phyloP scores from a whole-genome alignment of 2,888 invertebrate species.

The Catocala nupta region DNA sequence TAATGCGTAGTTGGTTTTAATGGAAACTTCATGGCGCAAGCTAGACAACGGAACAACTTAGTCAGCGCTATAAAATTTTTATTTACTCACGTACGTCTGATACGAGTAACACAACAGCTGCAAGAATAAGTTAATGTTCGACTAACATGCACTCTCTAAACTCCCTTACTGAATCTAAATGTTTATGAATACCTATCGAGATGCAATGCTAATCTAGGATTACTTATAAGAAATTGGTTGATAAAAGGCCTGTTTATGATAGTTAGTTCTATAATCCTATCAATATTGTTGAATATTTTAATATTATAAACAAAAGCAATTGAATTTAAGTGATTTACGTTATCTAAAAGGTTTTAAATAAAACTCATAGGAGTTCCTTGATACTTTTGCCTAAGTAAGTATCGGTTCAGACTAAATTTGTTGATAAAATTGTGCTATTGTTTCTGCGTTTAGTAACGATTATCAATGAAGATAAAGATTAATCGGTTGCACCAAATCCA shows the following conservation, averaged over 20 bases:
- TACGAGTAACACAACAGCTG: slow-evolving; percentile 10
- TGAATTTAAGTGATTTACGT: too few species aligned
- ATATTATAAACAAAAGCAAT: too few species aligned
- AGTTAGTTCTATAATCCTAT: too few species aligned
- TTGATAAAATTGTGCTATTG: too few species aligned
- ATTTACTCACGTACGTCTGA: not conserved
- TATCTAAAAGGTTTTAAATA: too few species aligned
- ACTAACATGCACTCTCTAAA: slow-evolving; percentile 12
- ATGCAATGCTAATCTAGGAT: too few species aligned
- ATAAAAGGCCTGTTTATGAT: too few species aligned
- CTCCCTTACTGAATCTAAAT: too few species aligned
- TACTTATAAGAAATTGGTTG: too few species aligned
- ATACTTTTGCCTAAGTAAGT: not conserved
- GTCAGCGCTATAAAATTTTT: slow-evolving; percentile 17
- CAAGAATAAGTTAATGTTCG: slow-evolving; percentile 13
- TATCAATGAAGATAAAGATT: slow-evolving; percentile 37
- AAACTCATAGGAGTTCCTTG: too few species aligned
- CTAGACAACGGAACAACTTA: slow-evolving; percentile 10
- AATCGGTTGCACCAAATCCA: slow-evolving; percentile 59
- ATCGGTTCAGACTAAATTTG: not conserved
- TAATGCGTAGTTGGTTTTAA: not conserved
- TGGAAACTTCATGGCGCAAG: not conserved
- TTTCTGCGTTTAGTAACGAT: slow-evolving; percentile 6
- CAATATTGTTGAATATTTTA: too few species aligned
- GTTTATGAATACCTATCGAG: too few species aligned